Conservation (phyloP, 2,888 invertebrate genomes). For the Acanthosepion lycidas region DNA sequence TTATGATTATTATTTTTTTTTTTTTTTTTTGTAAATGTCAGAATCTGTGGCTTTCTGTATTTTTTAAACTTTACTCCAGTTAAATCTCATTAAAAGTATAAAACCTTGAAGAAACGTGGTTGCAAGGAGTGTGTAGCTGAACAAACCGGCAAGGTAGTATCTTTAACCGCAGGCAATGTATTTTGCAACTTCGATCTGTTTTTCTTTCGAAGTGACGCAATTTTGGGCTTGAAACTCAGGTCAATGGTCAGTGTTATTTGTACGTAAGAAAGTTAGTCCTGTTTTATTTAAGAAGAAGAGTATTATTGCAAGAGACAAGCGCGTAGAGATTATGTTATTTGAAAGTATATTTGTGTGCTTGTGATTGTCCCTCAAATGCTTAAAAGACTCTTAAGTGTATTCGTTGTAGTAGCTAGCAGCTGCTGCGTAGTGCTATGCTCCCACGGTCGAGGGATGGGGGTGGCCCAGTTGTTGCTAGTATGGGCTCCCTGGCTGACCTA, state of each 20-base stretch:
- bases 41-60: neutral
- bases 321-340: neutral
- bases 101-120: too few relatives aligned
- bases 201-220: neutral
- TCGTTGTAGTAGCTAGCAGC: neutral
- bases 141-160: neutral
- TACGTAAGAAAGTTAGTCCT: neutral
- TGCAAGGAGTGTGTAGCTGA: neutral
- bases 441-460: neutral
- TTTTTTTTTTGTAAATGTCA: too few relatives aligned
- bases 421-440: neutral
- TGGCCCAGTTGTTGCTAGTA: neutral
- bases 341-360: neutral
- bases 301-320: neutral
- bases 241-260: neutral
- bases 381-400: neutral
- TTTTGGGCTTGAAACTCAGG: too few relatives aligned
- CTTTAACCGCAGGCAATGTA: neutral
- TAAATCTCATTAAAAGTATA: too few relatives aligned
- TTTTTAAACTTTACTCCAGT: too few relatives aligned
- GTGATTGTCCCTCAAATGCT: slow-evolving; percentile 6
- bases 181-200: neutral
- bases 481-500: slow-evolving; percentile 3
- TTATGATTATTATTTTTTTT: too few relatives aligned
- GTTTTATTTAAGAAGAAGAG: neutral